Conservation (phyloP, 2,888 invertebrate genomes). For the Cryptus armator region DNA sequence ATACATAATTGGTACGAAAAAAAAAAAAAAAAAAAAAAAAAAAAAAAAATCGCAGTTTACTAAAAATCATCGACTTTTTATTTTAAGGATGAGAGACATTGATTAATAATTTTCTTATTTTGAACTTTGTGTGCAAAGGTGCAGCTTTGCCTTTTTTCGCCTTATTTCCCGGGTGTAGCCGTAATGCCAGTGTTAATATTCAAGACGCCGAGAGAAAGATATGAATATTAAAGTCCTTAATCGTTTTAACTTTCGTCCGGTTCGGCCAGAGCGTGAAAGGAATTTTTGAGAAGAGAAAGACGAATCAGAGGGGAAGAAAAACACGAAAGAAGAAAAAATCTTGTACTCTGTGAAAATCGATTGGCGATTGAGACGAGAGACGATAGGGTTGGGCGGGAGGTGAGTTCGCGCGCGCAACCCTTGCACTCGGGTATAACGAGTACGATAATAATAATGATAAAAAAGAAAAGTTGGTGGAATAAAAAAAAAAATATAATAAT, state of each 20-base stretch:
- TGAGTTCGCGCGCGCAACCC: conserved; percentile 24
- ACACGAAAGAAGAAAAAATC: conserved; percentile 24
- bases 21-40: background rate
- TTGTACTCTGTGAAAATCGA: conserved; percentile 57
- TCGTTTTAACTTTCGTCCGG: conserved; percentile 81
- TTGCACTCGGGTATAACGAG: conserved; percentile 46
- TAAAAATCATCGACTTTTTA: background rate
- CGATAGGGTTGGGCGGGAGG: background rate
- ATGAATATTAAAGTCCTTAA: conserved; percentile 84
- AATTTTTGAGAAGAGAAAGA: conserved; percentile 42
- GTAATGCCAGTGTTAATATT: conserved; percentile 81
- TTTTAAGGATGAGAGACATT: background rate
- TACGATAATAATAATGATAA: conserved; percentile 58
- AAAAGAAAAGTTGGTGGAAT: conserved; percentile 40
- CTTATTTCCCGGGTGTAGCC: conserved; percentile 26
- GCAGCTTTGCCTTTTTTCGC: conserved; percentile 1
- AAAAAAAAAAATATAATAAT: conserved; percentile 50
- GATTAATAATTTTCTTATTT: conserved; percentile 5
- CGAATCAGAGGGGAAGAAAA: conserved; percentile 45
- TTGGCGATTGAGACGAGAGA: conserved; percentile 50
- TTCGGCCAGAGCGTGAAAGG: conserved; percentile 30
- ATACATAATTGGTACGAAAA: too few species aligned
- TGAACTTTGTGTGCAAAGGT: conserved; percentile 31
- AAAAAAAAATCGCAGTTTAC: background rate
- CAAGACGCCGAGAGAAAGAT: conserved; percentile 79